A percentile compares a stretch with the other conserved stretches of the same genome.
phyloP scores from a whole-genome alignment of 2,888 invertebrate species.

The Colostygia pectinataria region DNA sequence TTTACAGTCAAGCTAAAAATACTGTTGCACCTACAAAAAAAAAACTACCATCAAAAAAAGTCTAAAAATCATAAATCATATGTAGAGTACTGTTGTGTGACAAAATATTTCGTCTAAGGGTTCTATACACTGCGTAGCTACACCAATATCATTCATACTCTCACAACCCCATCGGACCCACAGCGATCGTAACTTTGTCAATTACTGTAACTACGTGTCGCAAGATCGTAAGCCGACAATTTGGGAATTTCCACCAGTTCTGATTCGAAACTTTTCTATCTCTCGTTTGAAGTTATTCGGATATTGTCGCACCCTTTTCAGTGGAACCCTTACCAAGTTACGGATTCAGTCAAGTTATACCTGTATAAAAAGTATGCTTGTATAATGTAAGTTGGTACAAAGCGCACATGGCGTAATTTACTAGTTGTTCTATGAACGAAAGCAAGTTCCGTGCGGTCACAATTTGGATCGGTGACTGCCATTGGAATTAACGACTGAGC shows the following conservation, averaged over 20 bases:
- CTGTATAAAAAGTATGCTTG: neutral
- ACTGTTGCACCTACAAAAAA: too few species aligned
- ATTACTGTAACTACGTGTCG: slow-evolving; percentile 32
- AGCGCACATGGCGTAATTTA: too few species aligned
- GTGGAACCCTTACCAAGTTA: slow-evolving; percentile 12
- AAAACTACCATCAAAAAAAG: too few species aligned
- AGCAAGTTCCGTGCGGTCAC: too few species aligned
- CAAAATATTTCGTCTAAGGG: too few species aligned
- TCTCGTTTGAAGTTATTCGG: slow-evolving; percentile 28
- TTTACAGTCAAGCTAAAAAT: too few species aligned
- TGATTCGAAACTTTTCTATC: slow-evolving; percentile 27
- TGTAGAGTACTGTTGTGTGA: too few species aligned
- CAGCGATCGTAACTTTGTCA: slow-evolving; percentile 32
- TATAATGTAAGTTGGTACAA: too few species aligned
- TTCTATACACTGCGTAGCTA: neutral
- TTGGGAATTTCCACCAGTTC: slow-evolving; percentile 19
- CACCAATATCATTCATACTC: slow-evolving; percentile 14
- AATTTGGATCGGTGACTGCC: too few species aligned
- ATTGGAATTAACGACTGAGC: too few species aligned
- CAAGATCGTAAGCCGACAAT: slow-evolving; percentile 29
- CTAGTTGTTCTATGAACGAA: too few species aligned
- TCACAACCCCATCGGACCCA: neutral
- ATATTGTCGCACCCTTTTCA: slow-evolving; percentile 31
- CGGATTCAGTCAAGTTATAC: neutral
- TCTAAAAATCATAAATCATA: too few species aligned